A percentile compares a stretch with the other conserved stretches of the same genome.
Conservation (phyloP, 2,888 invertebrate genomes). For the Leistus spinibarbis region DNA sequence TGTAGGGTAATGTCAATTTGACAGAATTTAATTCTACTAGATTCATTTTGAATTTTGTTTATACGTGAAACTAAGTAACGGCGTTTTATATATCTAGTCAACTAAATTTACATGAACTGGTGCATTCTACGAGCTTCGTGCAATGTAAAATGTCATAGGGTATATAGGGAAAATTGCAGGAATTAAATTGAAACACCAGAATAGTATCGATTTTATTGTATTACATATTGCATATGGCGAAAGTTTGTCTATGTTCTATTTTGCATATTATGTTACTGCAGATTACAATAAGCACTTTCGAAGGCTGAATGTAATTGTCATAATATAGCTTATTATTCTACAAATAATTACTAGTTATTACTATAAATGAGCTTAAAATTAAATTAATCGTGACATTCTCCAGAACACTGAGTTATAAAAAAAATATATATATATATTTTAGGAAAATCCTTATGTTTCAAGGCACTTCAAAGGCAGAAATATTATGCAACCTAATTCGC, state of each 20-base stretch:
- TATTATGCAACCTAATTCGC: too few species aligned
- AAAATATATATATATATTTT: too few species aligned
- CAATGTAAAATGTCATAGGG: neutral
- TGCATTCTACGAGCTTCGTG: neutral
- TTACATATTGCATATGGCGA: neutral
- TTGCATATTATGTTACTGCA: neutral
- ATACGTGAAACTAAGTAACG: neutral
- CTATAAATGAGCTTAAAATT: too few species aligned
- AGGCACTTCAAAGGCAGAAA: too few species aligned
- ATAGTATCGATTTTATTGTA: neutral
- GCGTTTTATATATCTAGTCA: neutral
- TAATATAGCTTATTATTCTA: too few species aligned
- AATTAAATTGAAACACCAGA: neutral
- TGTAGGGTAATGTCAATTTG: slow-evolving; percentile 4
- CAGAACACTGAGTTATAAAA: too few species aligned
- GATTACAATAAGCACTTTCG: neutral
- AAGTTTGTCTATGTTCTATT: neutral
- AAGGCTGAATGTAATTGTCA: too few species aligned
- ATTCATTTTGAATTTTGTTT: slow-evolving; percentile 30
- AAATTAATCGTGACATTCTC: too few species aligned
- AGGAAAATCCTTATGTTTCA: too few species aligned
- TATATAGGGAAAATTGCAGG: neutral
- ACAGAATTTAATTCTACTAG: slow-evolving; percentile 11
- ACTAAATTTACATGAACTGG: too few species aligned
- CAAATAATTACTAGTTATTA: too few species aligned